Evolutionary conservation across 2,888 invertebrate species (phyloP), one percentile per base, ranked within the genome.

Genomic region (Platerodrilus igneus): DNA sequence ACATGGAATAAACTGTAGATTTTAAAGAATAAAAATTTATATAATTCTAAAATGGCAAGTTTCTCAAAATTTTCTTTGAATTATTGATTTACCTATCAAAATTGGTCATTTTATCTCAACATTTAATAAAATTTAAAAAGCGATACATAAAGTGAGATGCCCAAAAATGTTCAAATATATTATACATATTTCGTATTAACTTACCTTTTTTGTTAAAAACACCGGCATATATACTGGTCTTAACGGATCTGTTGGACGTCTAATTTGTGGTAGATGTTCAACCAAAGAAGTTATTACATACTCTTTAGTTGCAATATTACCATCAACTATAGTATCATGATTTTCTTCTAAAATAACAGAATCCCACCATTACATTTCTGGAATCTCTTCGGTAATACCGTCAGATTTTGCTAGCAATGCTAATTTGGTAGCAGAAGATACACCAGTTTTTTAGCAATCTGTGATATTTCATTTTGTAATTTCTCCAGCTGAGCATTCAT

Each of bases 351-450:
- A 72, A 45, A 99, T 89, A n/a, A 94, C 90, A 20, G 89, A 86
- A 71, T 97, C 97, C 96, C 96, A 97, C 96, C 97, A 97, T 66
- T 97, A 96, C 55, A 96, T 83, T 33, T 87, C 79, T 0, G 95
- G 95, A 14, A 92, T 85, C 52, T 85, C 80, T 56, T 89, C 89
- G 1, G 75, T 76, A 37, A 81, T 78, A 8, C 74, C 73, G 27
- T 86, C 86, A 1, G 84, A 78, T 66, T 92, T 93, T 0, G 93
- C 88, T 39, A 96, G 85, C 13, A 95, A 73, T 0, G 97, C 97
- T 42, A 99, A 70, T 59, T 96, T 95, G 0, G 97, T 95, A 0
- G 96, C 97, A 0, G 95, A 95, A 0, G 95, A 94, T 41, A 99
- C 99, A 4, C 97, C 99, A 0, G 99, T 99, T 67, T 94, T 41